Evolutionary conservation across 2,888 invertebrate genomes (phyloP), one percentile per base, ranked within the genome.

Genomic region (Tenthredo amoena): DNA sequence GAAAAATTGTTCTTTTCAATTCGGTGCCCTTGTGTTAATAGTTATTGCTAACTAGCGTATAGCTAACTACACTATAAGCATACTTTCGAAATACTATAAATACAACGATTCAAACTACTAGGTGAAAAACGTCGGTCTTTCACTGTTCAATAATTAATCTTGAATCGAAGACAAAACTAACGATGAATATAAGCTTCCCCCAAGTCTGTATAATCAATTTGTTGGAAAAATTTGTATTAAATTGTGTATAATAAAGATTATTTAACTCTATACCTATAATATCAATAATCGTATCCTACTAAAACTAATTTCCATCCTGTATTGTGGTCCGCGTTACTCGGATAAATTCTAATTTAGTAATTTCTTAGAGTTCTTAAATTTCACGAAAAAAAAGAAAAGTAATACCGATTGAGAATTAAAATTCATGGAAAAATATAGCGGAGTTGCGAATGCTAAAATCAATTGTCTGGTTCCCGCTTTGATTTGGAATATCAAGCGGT

Each of bases 141-240:
- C 77, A 34, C 55, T 34, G 55, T 55, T 77, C 77, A 43, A 74
- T 74, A 43, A 74, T 74, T 21, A 40, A 74, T 74, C 26, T 31
- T 55, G 31, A 77, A 77, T 18, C 50, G 26, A 47, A 47, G 47
- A 50, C 12, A 26, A 50, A 50, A 15, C 26, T 15, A 37, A 50
- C 15, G 50, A 77, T 50, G n/a, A 55, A 31, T 31, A 18, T 55
- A 62, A 81, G 21, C 83, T 47, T 68, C 71, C 47, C 50, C 47
- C 31, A 68, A 83, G 10, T 83, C 47, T 43, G 68, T 71, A 83
- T 47, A 47, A 83, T 68, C 47, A 68, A 83, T 71, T 81, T 83
- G 83, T 83, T 83, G 83, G 50, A 55, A 55, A 68, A 68, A 83
- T 83, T 83, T 83, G 83, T 83, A 83, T 47, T 47, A 68, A 83